A percentile compares a stretch with the other conserved stretches of the same genome.
phyloP scores from a whole-genome alignment of 2,113 vertebrate species.

The Spermophilus dauricus region DNA sequence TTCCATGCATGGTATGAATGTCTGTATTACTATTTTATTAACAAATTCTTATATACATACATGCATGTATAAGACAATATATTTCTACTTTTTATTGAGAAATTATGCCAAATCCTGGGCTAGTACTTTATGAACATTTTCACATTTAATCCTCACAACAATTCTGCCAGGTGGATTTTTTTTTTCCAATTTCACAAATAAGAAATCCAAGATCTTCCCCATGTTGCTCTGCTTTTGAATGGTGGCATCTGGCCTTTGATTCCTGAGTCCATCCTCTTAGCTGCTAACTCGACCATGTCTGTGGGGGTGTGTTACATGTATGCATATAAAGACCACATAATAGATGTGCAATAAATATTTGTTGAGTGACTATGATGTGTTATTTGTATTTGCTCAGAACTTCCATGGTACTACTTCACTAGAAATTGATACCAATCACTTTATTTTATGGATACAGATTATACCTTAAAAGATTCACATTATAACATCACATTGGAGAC shows the following conservation, averaged over 20 bases:
- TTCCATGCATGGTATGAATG: not conserved
- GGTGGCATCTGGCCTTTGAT: not conserved
- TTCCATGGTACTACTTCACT: not conserved
- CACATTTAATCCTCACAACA: not conserved
- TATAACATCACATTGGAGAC: not conserved
- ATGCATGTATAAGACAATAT: not conserved
- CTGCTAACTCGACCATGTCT: not conserved
- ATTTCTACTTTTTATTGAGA: not conserved
- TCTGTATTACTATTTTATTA: conserved; percentile 45
- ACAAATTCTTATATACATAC: not conserved
- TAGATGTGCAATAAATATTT: not conserved
- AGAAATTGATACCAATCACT: not conserved
- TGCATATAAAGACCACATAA: not conserved
- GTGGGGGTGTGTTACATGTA: not conserved
- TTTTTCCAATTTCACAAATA: not conserved
- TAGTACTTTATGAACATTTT: not conserved
- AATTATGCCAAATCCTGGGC: not conserved
- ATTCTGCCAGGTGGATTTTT: not conserved
- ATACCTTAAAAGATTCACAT: not conserved
- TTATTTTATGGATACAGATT: not conserved
- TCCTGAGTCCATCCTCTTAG: not conserved
- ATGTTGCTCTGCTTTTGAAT: not conserved
- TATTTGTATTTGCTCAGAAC: not conserved
- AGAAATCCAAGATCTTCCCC: not conserved
- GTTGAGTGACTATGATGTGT: not conserved